Percentiles rank a stretch among this genome's conserved stretches.
These are phyloP conservation scores for Drosophila algonquin DNA, from an alignment of 2,888 invertebrate species.

Conservation along the genomic window DNA sequence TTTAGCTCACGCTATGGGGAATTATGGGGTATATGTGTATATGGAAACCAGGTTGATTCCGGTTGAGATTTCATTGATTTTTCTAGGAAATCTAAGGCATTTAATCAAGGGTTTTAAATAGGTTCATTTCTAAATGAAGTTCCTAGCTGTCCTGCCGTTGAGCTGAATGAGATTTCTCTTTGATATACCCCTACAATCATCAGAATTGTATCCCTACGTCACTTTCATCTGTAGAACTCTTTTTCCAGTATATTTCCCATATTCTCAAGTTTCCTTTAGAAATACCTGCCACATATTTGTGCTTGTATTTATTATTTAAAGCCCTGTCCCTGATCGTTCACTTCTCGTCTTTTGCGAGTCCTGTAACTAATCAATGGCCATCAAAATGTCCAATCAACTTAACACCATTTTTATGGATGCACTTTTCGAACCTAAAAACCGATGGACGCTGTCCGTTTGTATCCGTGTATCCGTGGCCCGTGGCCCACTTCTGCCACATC, in stretches of 20 bases:
- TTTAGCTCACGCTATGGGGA: conserved; percentile 7
- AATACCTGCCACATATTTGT: not conserved
- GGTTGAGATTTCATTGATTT: not conserved
- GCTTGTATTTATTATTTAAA: not conserved
- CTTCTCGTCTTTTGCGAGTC: not conserved
- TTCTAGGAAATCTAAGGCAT: not conserved
- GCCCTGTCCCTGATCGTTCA: not conserved
- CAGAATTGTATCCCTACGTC: too few relatives aligned
- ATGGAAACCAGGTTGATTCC: conserved; percentile 1
- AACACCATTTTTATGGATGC: conserved; percentile 36
- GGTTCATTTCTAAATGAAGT: not conserved
- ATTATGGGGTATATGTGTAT: not conserved
- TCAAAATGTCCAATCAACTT: conserved; percentile 36
- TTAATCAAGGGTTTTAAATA: not conserved
- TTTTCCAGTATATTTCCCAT: too few relatives aligned
- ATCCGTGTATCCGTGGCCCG: not conserved
- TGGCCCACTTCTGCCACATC: conserved; percentile 15
- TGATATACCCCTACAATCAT: too few relatives aligned
- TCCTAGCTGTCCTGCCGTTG: too few relatives aligned
- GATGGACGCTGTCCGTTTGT: not conserved
- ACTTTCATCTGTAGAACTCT: too few relatives aligned
- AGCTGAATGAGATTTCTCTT: too few relatives aligned
- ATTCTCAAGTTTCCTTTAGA: not conserved
- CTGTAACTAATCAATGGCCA: conserved; percentile 6
- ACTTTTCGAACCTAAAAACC: conserved; percentile 17